Evolutionary conservation across 2,113 vertebrate genomes (phyloP).

Genomic region (Fulmarus glacialis): DNA sequence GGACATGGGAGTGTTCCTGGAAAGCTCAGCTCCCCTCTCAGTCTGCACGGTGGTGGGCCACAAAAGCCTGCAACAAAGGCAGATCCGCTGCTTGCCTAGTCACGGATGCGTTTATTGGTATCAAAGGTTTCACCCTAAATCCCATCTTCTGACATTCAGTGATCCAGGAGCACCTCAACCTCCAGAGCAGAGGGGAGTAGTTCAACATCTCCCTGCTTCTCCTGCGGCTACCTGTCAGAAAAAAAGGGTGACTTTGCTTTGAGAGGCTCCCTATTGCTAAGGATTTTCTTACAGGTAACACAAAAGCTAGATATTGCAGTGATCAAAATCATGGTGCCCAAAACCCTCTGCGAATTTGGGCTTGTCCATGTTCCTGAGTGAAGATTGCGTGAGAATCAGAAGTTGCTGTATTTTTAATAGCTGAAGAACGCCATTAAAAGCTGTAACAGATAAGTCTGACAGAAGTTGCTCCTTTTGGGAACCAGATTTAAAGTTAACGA

Average conservation of each 20-base stretch:
- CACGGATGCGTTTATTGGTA: neutral
- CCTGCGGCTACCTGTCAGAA: neutral
- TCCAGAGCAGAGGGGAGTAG: neutral
- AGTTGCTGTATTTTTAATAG: neutral
- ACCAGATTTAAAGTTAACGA: neutral
- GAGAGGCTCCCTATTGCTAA: accelerated
- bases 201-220: neutral
- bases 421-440: neutral
- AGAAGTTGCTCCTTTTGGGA: neutral
- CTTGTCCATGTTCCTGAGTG: neutral
- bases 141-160: neutral
- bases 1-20: neutral
- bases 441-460: neutral
- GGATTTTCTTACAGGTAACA: neutral
- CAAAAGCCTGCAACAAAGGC: neutral
- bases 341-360: neutral
- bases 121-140: neutral
- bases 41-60: neutral
- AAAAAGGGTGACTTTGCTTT: neutral
- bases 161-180: accelerated
- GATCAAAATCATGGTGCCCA: neutral
- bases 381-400: neutral
- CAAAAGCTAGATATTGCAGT: neutral
- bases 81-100: neutral
- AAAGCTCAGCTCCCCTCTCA: neutral